phyloP scores from a whole-genome alignment of 2,888 invertebrate species.

The Pyrochroa serraticornis region DNA sequence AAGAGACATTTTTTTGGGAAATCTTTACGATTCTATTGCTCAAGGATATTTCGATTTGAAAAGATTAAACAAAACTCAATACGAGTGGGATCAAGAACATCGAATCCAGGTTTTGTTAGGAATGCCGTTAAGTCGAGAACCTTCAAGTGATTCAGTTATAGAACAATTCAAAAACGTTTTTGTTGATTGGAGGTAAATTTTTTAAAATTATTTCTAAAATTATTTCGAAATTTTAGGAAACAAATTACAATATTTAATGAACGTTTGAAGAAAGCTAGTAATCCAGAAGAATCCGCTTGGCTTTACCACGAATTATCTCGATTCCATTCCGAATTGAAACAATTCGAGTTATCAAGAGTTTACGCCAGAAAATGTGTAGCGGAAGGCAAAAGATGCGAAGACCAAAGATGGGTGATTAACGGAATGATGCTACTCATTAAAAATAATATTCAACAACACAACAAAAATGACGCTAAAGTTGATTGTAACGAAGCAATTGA shows the following conservation, averaged over 20 bases:
- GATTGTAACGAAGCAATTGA: slow-evolving; percentile 47
- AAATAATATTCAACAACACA: slow-evolving; percentile 57
- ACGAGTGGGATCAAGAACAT: slow-evolving; percentile 43
- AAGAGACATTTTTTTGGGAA: slow-evolving; percentile 52
- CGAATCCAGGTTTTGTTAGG: slow-evolving; percentile 51
- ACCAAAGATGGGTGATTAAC: slow-evolving; percentile 57
- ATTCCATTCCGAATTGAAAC: slow-evolving; percentile 53
- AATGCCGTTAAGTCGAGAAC: slow-evolving; percentile 45
- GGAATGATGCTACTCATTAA: slow-evolving; percentile 56
- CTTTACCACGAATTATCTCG: slow-evolving; percentile 59
- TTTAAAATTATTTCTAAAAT: too few species aligned
- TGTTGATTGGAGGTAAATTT: slow-evolving; percentile 47
- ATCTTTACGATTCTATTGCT: slow-evolving; percentile 56
- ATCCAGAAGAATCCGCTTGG: slow-evolving; percentile 58
- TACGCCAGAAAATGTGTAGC: slow-evolving; percentile 54
- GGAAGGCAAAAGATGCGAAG: slow-evolving; percentile 46
- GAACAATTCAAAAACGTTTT: slow-evolving; percentile 47
- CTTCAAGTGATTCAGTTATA: slow-evolving; percentile 54
- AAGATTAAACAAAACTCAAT: slow-evolving; percentile 48
- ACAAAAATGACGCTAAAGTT: slow-evolving; percentile 59
- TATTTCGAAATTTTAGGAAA: slow-evolving; percentile 45
- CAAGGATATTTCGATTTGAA: slow-evolving; percentile 57
- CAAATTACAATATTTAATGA: slow-evolving; percentile 45
- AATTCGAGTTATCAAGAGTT: slow-evolving; percentile 57
- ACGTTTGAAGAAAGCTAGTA: slow-evolving; percentile 45